Percentiles rank a stretch among this genome's conserved stretches.
Conservation (phyloP, 1,140 invertebrate genomes). For the Drosophila orena region DNA sequence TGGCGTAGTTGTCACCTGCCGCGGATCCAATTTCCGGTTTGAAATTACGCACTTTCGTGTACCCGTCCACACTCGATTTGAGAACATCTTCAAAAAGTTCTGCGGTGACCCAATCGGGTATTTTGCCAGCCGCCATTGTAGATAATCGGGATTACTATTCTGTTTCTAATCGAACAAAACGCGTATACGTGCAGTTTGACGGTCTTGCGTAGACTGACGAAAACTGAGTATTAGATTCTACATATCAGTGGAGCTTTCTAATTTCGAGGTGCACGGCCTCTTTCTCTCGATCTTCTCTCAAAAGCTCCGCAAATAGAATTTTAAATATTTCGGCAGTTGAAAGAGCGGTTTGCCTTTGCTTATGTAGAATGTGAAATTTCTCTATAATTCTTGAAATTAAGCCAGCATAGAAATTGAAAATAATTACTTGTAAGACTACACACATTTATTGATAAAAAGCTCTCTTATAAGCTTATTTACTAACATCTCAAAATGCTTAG, state of each 20-base stretch:
- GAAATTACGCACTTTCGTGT: slow-evolving; percentile 57
- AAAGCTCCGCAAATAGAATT: neutral
- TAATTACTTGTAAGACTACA: too few species aligned
- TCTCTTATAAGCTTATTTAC: too few species aligned
- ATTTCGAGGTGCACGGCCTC: neutral
- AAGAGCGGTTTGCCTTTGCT: neutral
- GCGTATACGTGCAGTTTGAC: neutral
- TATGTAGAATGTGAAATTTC: neutral
- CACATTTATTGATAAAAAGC: too few species aligned
- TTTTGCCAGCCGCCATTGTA: slow-evolving; percentile 34
- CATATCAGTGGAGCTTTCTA: slow-evolving; percentile 24
- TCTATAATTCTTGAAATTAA: too few species aligned
- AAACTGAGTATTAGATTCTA: slow-evolving; percentile 20
- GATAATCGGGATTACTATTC: slow-evolving; percentile 2
- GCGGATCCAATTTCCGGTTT: slow-evolving; percentile 40
- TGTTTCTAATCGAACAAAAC: neutral
- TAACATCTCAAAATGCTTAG: too few species aligned
- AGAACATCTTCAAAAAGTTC: slow-evolving; percentile 59
- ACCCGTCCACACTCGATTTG: slow-evolving; percentile 50
- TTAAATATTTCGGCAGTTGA: neutral
- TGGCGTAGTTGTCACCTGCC: slow-evolving; percentile 69
- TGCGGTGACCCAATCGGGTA: slow-evolving; percentile 61
- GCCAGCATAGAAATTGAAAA: too few species aligned
- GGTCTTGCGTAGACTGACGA: slow-evolving; percentile 6
- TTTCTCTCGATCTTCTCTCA: slow-evolving; percentile 11